Base-by-base conservation (phyloP, 30 jellyfish, hydroid and myxozoan genomes). In the Pelagia noctiluca region DNA sequence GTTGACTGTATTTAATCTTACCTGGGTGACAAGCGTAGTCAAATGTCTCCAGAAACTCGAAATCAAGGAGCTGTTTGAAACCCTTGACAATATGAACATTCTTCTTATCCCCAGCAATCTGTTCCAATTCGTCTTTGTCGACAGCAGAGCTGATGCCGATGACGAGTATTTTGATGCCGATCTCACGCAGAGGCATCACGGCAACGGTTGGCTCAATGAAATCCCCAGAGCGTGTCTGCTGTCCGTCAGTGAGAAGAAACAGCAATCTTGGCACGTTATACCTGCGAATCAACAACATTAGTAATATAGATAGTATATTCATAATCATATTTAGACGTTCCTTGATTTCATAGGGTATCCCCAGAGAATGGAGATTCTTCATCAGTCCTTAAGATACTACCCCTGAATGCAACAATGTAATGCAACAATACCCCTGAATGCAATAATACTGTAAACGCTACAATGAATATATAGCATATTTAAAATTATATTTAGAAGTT, bases 131-230 rank as follows among this genome's bases (percentile, higher is more conserved):
- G 25, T 34, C 33, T 30, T 84, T 24, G 18, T 69, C 34, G 1
- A 70, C 84, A 2, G 52, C 77, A 0, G 68, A 8, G 30, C 91
- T 84, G 5, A 81, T 81, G 2, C 91, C 91, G 28, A 81, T 70
- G 0, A 84, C 91, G 18, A 65, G 3, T 10, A 81, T 10, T 38
- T 68, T 48, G 25, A 81, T 52, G 12, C 91, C 91, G 25, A 68
- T 81, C 2, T 38, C 54, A 63, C 30, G 72, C 71, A 81, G 54
- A 22, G 91, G 83, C 50, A 66, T 29, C 18, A 63, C 84, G 2
- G 91, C 91, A 13, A 81, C 34, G 8, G 52, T n/a, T 13, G 91
- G 91, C 48, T 81, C 84, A 50, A 81, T 81, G 78, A 65, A 81
- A 31, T 70, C 84, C 5, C 83, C 85, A n/a, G 78, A 25, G 47